Percentiles rank a stretch among this genome's conserved stretches.
Evolutionary conservation across 64 coral and sea anemone species (phyloP).

Genomic region (Montipora foliosa): DNA sequence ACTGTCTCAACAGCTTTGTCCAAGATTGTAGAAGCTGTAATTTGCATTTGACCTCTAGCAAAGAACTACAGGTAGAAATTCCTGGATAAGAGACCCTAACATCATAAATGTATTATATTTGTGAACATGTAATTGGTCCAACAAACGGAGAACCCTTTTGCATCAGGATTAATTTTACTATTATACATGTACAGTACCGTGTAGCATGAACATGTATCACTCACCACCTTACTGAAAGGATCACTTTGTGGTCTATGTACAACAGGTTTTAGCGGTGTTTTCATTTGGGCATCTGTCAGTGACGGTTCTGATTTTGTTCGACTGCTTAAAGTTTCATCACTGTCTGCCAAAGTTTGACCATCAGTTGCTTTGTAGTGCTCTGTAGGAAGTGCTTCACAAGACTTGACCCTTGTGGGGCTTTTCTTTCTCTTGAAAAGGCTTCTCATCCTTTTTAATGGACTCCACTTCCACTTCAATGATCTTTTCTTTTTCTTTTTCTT

Average conservation of each 20-base stretch:
- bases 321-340: background rate
- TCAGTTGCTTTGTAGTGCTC: constrained; percentile 29
- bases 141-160: too few species aligned
- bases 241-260: constrained; percentile 6
- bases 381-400: constrained; percentile 65
- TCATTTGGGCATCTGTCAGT: background rate
- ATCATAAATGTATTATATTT: too few species aligned
- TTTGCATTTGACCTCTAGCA: too few species aligned
- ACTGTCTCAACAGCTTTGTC: too few species aligned
- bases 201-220: background rate
- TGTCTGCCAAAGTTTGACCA: background rate
- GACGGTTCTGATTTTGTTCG: constrained; percentile 50
- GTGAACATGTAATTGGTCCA: too few species aligned
- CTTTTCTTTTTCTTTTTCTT: constrained; percentile 73
- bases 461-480: constrained; percentile 65
- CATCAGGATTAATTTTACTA: too few species aligned
- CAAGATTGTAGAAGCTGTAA: too few species aligned
- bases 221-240: background rate
- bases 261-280: background rate
- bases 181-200: background rate
- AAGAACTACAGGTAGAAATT: background rate
- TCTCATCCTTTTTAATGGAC: constrained; percentile 61
- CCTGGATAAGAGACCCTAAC: background rate
- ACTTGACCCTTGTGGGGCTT: constrained; percentile 57
- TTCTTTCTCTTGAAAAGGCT: constrained; percentile 68